Percentiles rank a stretch among this genome's conserved stretches.
phyloP scores from a whole-genome alignment of 2,888 invertebrate species.

The Drosophila setosimentum region DNA sequence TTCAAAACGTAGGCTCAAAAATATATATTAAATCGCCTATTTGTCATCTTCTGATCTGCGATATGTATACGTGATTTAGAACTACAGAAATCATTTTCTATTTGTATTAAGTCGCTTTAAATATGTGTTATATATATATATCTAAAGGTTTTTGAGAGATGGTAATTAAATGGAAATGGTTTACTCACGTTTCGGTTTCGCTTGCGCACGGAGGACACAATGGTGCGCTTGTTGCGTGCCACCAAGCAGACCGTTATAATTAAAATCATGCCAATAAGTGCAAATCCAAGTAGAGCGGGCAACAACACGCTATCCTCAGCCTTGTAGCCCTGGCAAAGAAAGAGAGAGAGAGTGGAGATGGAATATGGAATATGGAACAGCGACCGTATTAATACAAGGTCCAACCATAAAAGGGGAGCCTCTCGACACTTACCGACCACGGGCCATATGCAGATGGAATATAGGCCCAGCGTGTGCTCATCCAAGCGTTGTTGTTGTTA shows the following conservation, averaged over 20 bases:
- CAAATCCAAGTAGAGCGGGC: conserved; percentile 86
- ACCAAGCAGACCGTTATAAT: conserved; percentile 86
- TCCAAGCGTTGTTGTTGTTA: conserved; percentile 86
- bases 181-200: conserved; percentile 84
- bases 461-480: conserved; percentile 88
- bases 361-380: neutral
- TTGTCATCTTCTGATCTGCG: neutral
- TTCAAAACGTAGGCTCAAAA: neutral
- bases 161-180: conserved; percentile 65
- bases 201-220: conserved; percentile 83
- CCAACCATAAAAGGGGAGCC: neutral
- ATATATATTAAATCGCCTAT: neutral
- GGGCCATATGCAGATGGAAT: conserved; percentile 89
- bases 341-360: neutral
- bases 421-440: conserved; percentile 87
- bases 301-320: conserved; percentile 87
- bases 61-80: neutral
- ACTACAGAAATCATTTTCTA: neutral
- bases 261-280: conserved; percentile 86
- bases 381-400: conserved; percentile 2
- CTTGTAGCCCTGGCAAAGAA: conserved; percentile 86
- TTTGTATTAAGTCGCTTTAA: neutral
- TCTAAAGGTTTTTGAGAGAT: conserved; percentile 31
- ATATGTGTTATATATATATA: neutral
- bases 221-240: conserved; percentile 85